Conservation (phyloP, 2,113 vertebrate species). For the Butorides virescens region DNA sequence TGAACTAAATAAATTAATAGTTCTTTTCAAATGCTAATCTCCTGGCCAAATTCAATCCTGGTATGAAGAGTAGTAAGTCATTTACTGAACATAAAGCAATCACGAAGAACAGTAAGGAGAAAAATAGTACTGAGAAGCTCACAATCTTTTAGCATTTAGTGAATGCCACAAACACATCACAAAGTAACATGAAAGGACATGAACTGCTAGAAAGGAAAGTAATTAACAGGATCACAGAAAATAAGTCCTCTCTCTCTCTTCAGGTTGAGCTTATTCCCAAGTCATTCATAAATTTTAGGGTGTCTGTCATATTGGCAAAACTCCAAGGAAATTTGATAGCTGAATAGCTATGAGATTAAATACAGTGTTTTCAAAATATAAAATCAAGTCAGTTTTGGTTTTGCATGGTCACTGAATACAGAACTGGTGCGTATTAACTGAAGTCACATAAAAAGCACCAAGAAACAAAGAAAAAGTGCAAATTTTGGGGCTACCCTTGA, state of each 20-base stretch:
- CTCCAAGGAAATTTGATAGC: neutral
- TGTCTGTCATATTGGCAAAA: neutral
- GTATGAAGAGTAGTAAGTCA: neutral
- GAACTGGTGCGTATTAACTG: neutral
- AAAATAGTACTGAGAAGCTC: neutral
- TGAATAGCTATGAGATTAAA: neutral
- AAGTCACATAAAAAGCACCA: neutral
- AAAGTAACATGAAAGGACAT: neutral
- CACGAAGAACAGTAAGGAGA: neutral
- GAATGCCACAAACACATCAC: neutral
- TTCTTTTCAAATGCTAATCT: neutral
- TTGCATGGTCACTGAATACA: neutral
- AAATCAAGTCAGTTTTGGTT: neutral
- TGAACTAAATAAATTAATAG: neutral
- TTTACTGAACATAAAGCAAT: neutral
- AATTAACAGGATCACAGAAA: neutral
- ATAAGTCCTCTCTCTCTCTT: neutral
- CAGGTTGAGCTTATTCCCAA: neutral
- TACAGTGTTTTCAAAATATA: neutral
- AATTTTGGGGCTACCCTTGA: neutral
- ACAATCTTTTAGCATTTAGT: neutral
- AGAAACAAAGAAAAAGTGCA: neutral
- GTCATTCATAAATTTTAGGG: neutral
- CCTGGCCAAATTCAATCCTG: neutral
- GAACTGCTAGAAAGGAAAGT: neutral